phyloP scores from a whole-genome alignment of 2,797 vertebrate species.

The Tangara arthus region DNA sequence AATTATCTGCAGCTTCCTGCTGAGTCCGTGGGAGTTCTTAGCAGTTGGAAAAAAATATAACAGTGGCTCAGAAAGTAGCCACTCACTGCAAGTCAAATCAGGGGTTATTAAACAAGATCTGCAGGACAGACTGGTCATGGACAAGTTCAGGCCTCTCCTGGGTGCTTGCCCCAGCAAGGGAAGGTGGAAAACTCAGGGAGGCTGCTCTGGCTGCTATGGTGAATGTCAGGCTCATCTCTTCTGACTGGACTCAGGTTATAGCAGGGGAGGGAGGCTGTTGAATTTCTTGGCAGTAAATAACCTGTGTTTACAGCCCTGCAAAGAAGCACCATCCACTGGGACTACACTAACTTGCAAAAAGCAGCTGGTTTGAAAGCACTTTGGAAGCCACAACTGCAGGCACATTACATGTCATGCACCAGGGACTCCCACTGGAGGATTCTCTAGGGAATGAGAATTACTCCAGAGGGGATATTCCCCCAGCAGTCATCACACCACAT shows the following conservation, averaged over 20 bases:
- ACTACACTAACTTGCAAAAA: not conserved
- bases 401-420: not conserved
- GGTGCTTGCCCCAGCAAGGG: not conserved
- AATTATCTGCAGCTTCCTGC: not conserved
- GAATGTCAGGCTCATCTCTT: not conserved
- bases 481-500: fast-evolving
- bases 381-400: not conserved
- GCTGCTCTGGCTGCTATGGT: not conserved
- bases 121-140: not conserved
- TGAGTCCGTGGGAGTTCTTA: not conserved
- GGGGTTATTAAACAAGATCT: not conserved
- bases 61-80: not conserved
- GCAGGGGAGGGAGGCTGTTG: not conserved
- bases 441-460: not conserved
- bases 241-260: not conserved
- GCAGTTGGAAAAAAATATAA: not conserved
- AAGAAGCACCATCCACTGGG: not conserved
- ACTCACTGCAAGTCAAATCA: not conserved
- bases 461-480: not conserved
- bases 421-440: not conserved
- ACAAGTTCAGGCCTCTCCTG: not conserved
- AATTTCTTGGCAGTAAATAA: not conserved
- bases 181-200: not conserved
- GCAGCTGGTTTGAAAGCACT: not conserved
- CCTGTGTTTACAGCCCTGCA: not conserved